A percentile compares a stretch with the other conserved stretches of the same genome.
phyloP scores from a whole-genome alignment of 30 jellyfish, hydroid and myxozoan species.

The Aurelia aurita complex sp. Pacific region DNA sequence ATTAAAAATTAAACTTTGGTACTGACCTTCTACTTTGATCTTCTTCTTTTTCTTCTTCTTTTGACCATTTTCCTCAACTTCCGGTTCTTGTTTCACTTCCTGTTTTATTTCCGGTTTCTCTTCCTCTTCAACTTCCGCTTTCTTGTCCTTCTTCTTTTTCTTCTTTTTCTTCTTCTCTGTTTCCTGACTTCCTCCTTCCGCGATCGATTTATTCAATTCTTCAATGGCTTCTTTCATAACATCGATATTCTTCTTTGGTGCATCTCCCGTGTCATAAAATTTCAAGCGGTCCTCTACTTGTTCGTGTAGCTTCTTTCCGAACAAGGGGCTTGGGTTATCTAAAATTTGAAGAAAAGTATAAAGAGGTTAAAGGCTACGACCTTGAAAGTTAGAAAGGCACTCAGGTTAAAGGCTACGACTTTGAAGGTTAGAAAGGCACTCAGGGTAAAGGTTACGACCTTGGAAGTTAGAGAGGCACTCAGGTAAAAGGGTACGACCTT shows the following conservation, averaged over 20 bases:
- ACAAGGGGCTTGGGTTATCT: conserved; percentile 83
- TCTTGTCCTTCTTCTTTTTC: conserved; percentile 78
- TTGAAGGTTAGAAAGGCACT: too few relatives aligned
- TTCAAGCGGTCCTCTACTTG: conserved; percentile 97
- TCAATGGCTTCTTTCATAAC: conserved; percentile 94
- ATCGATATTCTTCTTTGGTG: conserved; percentile 95
- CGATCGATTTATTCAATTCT: conserved; percentile 63
- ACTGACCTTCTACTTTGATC: conserved; percentile 24
- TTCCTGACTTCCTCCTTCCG: conserved; percentile 32
- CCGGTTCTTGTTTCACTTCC: conserved; percentile 5
- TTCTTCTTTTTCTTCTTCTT: conserved; percentile 34
- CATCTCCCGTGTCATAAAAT: conserved; percentile 93
- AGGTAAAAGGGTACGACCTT: too few relatives aligned
- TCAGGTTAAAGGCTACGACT: too few relatives aligned
- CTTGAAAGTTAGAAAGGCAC: too few relatives aligned
- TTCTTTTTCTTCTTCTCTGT: conserved; percentile 64
- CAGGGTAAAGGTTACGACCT: too few relatives aligned
- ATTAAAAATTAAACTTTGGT: too few relatives aligned
- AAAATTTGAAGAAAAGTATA: neutral
- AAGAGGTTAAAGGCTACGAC: too few relatives aligned
- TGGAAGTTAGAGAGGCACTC: too few relatives aligned
- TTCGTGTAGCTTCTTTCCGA: conserved; percentile 94
- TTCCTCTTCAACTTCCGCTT: conserved; percentile 45
- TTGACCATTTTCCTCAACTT: neutral
- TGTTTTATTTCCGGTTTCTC: conserved; percentile 19